phyloP scores from a whole-genome alignment of 1,140 invertebrate species.

The Pissodes strobi region DNA sequence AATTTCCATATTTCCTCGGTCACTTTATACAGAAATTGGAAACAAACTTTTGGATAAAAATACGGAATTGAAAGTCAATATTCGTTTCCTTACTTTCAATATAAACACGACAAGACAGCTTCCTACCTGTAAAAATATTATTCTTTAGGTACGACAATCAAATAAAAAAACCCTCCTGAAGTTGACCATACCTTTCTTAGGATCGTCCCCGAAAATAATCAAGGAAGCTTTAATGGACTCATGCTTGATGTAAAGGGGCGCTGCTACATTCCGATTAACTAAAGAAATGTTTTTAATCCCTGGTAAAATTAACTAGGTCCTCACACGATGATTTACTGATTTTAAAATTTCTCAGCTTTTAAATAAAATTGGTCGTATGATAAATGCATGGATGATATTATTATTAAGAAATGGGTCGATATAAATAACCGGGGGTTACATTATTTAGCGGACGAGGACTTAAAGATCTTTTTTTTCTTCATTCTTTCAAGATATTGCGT shows the following conservation, averaged over 20 bases:
- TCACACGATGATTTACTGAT: too few relatives aligned
- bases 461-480: too few relatives aligned
- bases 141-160: not conserved
- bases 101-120: not conserved
- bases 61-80: slow-evolving; percentile 17
- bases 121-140: slow-evolving; percentile 24
- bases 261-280: not conserved
- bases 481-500: too few relatives aligned
- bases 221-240: not conserved
- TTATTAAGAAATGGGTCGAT: too few relatives aligned
- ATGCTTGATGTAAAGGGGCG: slow-evolving; percentile 4
- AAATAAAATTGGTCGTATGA: too few relatives aligned
- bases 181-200: slow-evolving; percentile 8
- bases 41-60: not conserved
- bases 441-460: too few relatives aligned
- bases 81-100: not conserved
- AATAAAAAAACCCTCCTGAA: slow-evolving; percentile 1
- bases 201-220: slow-evolving; percentile 8
- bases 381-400: too few relatives aligned
- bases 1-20: too few relatives aligned
- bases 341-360: too few relatives aligned
- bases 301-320: too few relatives aligned
- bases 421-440: too few relatives aligned
- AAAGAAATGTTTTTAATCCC: not conserved
- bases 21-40: too few relatives aligned